A percentile compares a stretch with the other conserved stretches of the same genome.
These are phyloP conservation scores for Pissodes strobi DNA, from an alignment of 1,140 invertebrate genomes.

Conservation along the genomic window DNA sequence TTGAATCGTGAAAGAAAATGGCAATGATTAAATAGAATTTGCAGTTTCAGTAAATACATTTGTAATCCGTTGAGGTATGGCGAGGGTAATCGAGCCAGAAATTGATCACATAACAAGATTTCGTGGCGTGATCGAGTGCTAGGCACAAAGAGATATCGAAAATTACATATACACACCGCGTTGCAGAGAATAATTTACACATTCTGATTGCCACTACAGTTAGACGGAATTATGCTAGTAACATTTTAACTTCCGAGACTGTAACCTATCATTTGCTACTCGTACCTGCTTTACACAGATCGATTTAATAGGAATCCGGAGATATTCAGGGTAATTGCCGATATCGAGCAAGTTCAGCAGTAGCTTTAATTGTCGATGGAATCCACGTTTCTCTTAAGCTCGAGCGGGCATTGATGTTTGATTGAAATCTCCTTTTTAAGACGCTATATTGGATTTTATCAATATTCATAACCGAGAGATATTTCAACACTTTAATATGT, in stretches of 20 bases:
- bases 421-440: constrained; percentile 23
- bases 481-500: constrained; percentile 8
- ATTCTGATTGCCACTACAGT: constrained; percentile 51
- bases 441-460: neutral
- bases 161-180: constrained; percentile 44
- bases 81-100: constrained; percentile 41
- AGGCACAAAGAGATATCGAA: constrained; percentile 47
- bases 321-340: constrained; percentile 40
- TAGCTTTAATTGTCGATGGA: constrained; percentile 44
- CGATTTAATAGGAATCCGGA: constrained; percentile 49
- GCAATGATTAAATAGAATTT: constrained; percentile 24
- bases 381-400: constrained; percentile 24
- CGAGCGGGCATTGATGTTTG: constrained; percentile 13
- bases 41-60: constrained; percentile 21
- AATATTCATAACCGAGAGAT: constrained; percentile 5
- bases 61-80: constrained; percentile 14
- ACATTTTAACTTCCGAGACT: constrained; percentile 52
- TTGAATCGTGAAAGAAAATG: constrained; percentile 19
- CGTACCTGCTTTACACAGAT: constrained; percentile 45
- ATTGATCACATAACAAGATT: constrained; percentile 49
- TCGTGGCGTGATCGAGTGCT: constrained; percentile 48
- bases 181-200: constrained; percentile 48
- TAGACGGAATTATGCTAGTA: constrained; percentile 50
- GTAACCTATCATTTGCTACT: constrained; percentile 49
- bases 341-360: constrained; percentile 32